These are phyloP conservation scores for Selenia dentaria DNA, from an alignment of 2,888 invertebrate genomes.

Conservation along the genomic window DNA sequence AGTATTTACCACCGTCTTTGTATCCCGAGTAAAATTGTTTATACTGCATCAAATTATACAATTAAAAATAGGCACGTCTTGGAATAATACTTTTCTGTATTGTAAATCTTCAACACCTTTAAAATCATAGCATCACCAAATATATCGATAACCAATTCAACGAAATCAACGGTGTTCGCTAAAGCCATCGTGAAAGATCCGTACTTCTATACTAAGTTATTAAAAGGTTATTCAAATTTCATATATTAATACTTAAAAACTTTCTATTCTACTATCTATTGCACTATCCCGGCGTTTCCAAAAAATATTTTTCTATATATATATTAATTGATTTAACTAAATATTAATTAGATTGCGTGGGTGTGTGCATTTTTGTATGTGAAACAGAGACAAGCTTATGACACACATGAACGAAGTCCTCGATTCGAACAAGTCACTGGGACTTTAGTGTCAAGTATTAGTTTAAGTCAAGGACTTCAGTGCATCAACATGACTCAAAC, in stretches of 20 bases:
- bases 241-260: slow-evolving; percentile 33
- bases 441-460: too few species aligned
- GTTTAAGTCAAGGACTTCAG: too few species aligned
- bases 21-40: too few species aligned
- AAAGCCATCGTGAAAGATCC: slow-evolving; percentile 31
- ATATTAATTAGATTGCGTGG: slow-evolving; percentile 23
- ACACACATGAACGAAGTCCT: background rate
- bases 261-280: slow-evolving; percentile 74
- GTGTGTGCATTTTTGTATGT: background rate
- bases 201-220: slow-evolving; percentile 28
- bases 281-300: slow-evolving; percentile 81
- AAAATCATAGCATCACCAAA: slow-evolving; percentile 4
- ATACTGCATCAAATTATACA: too few species aligned
- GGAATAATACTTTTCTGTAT: too few species aligned
- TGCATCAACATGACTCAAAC: too few species aligned
- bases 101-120: background rate
- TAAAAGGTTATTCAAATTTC: slow-evolving; percentile 22
- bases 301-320: slow-evolving; percentile 60
- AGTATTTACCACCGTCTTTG: too few species aligned
- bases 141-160: slow-evolving; percentile 3
- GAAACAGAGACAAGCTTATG: background rate
- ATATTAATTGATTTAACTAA: slow-evolving; percentile 48
- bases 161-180: slow-evolving; percentile 21
- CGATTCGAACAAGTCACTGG: too few species aligned
- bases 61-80: too few species aligned